A percentile compares a stretch with the other conserved stretches of the same genome.
Evolutionary conservation across 2,797 vertebrate genomes (phyloP).

Genomic region (Enteromius viviparus): DNA sequence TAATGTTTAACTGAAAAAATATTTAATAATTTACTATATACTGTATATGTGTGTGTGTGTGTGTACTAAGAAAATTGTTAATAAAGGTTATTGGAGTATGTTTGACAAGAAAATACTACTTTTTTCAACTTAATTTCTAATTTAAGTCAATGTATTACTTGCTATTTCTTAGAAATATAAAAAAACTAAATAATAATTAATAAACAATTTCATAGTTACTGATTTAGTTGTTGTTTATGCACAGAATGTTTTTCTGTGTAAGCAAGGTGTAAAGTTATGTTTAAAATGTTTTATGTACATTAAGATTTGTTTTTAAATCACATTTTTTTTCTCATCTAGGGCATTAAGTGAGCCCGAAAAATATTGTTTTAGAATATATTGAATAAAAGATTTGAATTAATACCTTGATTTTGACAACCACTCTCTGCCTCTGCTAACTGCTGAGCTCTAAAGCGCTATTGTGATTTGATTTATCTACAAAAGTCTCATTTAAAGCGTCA

Average conservation of each 20-base stretch:
- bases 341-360: background rate
- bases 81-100: background rate
- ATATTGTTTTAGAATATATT: slow-evolving; percentile 2
- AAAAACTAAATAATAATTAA: background rate
- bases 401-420: slow-evolving; percentile 22
- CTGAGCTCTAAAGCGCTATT: slow-evolving; percentile 23
- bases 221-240: background rate
- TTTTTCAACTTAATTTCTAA: background rate
- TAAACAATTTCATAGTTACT: background rate
- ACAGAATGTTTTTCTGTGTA: background rate
- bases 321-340: background rate
- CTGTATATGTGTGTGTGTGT: background rate
- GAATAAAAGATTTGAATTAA: slow-evolving; percentile 26
- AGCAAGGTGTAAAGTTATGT: background rate
- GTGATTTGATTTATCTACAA: slow-evolving; percentile 38
- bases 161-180: background rate
- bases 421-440: background rate
- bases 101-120: background rate
- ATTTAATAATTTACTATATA: background rate
- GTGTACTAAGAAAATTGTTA: background rate
- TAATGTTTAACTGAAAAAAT: no score
- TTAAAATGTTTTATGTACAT: background rate
- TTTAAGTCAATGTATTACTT: background rate
- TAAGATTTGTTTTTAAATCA: background rate
- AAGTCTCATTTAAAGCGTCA: slow-evolving; percentile 25